These are phyloP conservation scores for Hydrochoerus hydrochaeris DNA, from an alignment of 2,113 vertebrate genomes.

Conservation along the genomic window DNA sequence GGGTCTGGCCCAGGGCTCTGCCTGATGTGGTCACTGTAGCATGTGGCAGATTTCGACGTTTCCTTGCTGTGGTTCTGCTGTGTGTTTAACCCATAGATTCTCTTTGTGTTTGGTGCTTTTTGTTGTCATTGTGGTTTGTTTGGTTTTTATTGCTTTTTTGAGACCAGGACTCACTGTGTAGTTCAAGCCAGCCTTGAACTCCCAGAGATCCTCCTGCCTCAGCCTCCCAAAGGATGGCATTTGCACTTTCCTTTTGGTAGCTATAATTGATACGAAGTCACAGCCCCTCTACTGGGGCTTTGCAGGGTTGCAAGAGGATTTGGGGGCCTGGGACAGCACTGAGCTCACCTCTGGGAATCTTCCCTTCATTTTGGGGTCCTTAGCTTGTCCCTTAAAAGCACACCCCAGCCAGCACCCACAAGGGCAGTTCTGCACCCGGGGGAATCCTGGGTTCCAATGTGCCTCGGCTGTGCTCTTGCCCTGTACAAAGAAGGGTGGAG, in stretches of 20 bases:
- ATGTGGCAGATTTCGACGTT: neutral
- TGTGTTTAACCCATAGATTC: neutral
- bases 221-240: neutral
- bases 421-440: neutral
- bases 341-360: no score
- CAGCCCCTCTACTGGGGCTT: accelerated
- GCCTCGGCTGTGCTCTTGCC: no score
- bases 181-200: neutral
- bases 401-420: no score
- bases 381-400: neutral
- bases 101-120: neutral
- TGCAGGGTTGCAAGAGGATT: no score
- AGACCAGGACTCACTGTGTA: neutral
- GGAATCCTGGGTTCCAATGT: no score
- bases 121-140: neutral
- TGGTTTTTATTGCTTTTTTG: neutral
- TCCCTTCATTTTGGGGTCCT: no score
- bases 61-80: neutral
- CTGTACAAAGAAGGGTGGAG: accelerated
- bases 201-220: neutral
- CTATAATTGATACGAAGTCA: neutral
- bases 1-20: neutral
- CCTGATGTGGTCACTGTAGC: neutral
- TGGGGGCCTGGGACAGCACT: neutral
- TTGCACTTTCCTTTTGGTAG: neutral